Percentiles rank a stretch among this genome's conserved stretches.
Evolutionary conservation across 2,888 invertebrate genomes (phyloP).

Genomic region (Eurytoma californica): DNA sequence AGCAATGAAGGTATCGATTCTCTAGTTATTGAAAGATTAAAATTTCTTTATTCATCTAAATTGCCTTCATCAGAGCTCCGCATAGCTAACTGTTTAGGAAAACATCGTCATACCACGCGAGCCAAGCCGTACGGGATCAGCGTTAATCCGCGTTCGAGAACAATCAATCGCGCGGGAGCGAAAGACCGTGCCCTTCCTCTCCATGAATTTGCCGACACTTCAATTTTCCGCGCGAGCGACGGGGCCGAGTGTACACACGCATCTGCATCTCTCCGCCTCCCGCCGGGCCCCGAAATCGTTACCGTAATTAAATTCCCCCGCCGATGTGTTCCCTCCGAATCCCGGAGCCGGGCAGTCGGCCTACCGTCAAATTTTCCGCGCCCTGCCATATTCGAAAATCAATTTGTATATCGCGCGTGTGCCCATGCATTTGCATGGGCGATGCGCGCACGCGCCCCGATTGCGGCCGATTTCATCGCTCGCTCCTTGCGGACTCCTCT

Average conservation of each 20-base stretch:
- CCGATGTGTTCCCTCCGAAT: too few relatives aligned
- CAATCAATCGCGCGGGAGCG: constrained; percentile 16
- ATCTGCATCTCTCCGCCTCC: not conserved
- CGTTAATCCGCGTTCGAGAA: not conserved
- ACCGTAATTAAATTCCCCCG: constrained; percentile 42
- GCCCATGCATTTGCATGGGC: constrained; percentile 50
- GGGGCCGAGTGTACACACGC: not conserved
- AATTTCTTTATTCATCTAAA: too few relatives aligned
- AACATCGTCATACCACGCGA: not conserved
- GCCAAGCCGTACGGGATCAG: not conserved
- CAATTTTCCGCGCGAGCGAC: constrained; percentile 19
- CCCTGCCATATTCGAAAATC: constrained; percentile 42
- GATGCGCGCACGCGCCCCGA: not conserved
- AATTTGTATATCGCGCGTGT: constrained; percentile 47
- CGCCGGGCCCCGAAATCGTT: constrained; percentile 23
- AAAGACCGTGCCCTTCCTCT: not conserved
- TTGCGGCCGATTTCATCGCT: not conserved
- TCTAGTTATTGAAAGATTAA: too few relatives aligned
- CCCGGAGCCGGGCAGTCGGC: too few relatives aligned
- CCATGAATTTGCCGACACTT: constrained; percentile 2
- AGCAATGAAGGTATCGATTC: too few relatives aligned
- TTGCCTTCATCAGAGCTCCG: not conserved
- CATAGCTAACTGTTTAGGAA: constrained; percentile 6
- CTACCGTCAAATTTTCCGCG: constrained; percentile 38
- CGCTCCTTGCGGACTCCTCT: too few relatives aligned